Evolutionary conservation across 2,888 invertebrate species (phyloP), one percentile per base, ranked within the genome.

Genomic region (Ernsta delagoae): DNA sequence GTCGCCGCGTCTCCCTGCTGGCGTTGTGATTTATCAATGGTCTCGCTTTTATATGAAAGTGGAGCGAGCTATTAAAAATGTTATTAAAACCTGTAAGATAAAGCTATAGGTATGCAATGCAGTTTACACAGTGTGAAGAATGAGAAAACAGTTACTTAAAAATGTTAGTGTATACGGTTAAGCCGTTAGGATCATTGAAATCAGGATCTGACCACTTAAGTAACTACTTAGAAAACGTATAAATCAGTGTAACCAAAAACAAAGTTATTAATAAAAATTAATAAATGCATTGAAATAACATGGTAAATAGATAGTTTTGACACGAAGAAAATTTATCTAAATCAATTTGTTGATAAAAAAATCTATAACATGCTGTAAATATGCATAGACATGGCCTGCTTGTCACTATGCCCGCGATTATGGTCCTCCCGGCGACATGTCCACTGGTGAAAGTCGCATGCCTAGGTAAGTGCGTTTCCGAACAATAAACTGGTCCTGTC

Each of bases 401-500:
- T 74, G 75, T 74, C 75, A 72, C 70, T 73, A 74, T 73, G 74
- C 70, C 74, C 75, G 79, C 77, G 75, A 77, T 79, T 74, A 77
- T 75, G 73, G 57, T 68, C 56, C 62, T 68, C 53, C 8, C 7
- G 59, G 70, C 72, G 69, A 67, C 65, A 74, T 73, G 76, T 75
- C 76, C 77, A 77, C 70, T 66, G 82, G 84, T 83, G 85, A 85
- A 85, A 85, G 85, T 82, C 75, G 78, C 77, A 78, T 79, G 79
- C 75, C 78, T 80, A 77, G 75, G 77, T 80, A 78, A 79, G 81
- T 80, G 77, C 77, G 77, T 78, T 75, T 79, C 77, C 73, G 79
- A 84, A 84, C 84, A 85, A 83, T 83, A 82, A 85, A 85, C 84
- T 83, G 82, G 84, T 83, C 84, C 81, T 81, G 83, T 80, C 78